Conservation (phyloP, 2,888 invertebrate genomes). For the Morpho deidamia region DNA sequence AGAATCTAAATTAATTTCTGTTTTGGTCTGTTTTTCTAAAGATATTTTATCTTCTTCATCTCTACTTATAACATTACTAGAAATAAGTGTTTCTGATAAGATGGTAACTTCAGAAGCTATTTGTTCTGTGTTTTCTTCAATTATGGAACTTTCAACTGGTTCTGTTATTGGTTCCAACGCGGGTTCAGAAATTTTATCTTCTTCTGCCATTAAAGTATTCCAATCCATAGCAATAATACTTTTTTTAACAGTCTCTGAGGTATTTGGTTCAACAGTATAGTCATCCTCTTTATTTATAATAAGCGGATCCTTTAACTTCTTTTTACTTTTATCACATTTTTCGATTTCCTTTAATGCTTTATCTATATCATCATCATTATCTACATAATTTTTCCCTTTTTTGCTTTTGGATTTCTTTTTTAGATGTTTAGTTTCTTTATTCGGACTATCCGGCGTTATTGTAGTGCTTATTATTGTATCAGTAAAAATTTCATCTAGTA, state of each 20-base stretch:
- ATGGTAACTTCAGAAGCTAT: slow-evolving; percentile 66
- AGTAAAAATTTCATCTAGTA: neutral
- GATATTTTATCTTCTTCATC: slow-evolving; percentile 14
- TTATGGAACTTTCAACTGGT: slow-evolving; percentile 27
- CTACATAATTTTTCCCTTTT: slow-evolving; percentile 41
- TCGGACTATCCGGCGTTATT: slow-evolving; percentile 28
- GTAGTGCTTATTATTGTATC: neutral
- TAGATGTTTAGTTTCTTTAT: slow-evolving; percentile 31
- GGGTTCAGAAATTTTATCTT: slow-evolving; percentile 45
- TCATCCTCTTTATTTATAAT: neutral
- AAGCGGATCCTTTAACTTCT: slow-evolving; percentile 28
- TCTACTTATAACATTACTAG: no score
- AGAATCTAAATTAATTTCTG: neutral
- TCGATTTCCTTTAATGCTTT: slow-evolving; percentile 48
- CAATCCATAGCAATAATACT: slow-evolving; percentile 53
- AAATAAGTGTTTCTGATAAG: slow-evolving; percentile 27
- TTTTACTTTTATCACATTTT: slow-evolving; percentile 38
- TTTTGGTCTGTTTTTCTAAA: slow-evolving; percentile 7
- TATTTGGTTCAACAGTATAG: neutral
- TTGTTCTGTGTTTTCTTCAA: slow-evolving; percentile 30
- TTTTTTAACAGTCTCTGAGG: slow-evolving; percentile 10
- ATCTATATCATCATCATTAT: slow-evolving; percentile 47
- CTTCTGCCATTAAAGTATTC: slow-evolving; percentile 63
- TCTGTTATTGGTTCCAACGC: slow-evolving; percentile 38
- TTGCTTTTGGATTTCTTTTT: slow-evolving; percentile 53